Conservation (phyloP, 2,113 vertebrate species). For the Zosterops borbonicus region DNA sequence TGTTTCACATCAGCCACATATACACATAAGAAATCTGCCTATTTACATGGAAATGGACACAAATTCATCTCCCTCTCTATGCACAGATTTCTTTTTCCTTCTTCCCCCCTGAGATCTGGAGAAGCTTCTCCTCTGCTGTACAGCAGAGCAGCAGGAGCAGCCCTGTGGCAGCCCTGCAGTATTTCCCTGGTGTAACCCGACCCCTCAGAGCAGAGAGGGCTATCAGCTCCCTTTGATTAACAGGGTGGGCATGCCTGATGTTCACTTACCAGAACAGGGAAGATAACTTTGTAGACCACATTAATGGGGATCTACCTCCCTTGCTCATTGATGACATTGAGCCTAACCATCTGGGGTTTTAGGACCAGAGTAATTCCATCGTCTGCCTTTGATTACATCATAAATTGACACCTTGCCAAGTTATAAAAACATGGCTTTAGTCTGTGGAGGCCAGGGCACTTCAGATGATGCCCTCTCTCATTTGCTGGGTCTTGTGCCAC, state of each 20-base stretch:
- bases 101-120: neutral
- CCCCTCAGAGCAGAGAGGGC: neutral
- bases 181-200: neutral
- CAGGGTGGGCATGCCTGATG: neutral
- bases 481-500: constrained; percentile 51
- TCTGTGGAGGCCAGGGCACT: constrained; percentile 45
- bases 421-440: constrained; percentile 68
- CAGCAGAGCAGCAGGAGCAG: neutral
- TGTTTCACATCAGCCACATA: too few relatives aligned
- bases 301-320: constrained; percentile 61
- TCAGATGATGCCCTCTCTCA: constrained; percentile 53
- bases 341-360: constrained; percentile 42
- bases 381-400: constrained; percentile 75
- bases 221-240: constrained; percentile 54
- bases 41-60: neutral
- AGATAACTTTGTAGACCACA: constrained; percentile 57
- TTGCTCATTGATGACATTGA: constrained; percentile 52
- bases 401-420: constrained; percentile 71
- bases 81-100: fast-evolving
- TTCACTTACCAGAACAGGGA: constrained; percentile 68
- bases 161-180: neutral
- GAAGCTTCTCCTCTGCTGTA: neutral
- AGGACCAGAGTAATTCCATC: constrained; percentile 60
- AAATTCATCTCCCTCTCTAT: fast-evolving
- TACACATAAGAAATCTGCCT: fast-evolving